Evolutionary conservation across 1,140 invertebrate species (phyloP).

Genomic region (Calliopsis andreniformis): DNA sequence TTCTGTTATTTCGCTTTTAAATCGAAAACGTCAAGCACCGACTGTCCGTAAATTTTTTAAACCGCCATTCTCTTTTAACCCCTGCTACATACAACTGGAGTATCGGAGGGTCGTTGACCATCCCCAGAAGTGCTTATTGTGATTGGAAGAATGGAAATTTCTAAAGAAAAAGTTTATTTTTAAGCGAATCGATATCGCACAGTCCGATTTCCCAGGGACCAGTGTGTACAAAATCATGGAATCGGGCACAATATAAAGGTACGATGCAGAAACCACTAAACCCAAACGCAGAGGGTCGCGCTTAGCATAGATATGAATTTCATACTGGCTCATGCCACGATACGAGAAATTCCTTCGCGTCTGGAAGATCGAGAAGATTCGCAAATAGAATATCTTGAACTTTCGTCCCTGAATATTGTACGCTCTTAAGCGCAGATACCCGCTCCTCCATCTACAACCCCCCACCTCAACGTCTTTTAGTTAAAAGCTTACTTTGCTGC

Average conservation of each 20-base stretch:
- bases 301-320: slow-evolving; percentile 74
- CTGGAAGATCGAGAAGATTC: slow-evolving; percentile 62
- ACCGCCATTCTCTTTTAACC: no score
- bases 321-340: slow-evolving; percentile 56
- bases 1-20: no score
- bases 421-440: background rate
- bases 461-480: background rate
- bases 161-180: slow-evolving; percentile 26
- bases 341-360: slow-evolving; percentile 64
- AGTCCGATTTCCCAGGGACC: slow-evolving; percentile 9
- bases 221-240: slow-evolving; percentile 62
- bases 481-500: background rate
- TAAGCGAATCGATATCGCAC: slow-evolving; percentile 26
- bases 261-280: slow-evolving; percentile 67
- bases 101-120: no score
- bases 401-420: slow-evolving; percentile 44
- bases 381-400: slow-evolving; percentile 64
- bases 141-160: background rate
- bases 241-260: slow-evolving; percentile 65
- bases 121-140: no score
- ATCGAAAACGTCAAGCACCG: no score
- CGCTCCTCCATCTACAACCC: background rate
- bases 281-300: slow-evolving; percentile 59
- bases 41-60: no score
- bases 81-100: no score